phyloP scores from a whole-genome alignment of 2,888 invertebrate genomes.

The Sabatieria punctata region DNA sequence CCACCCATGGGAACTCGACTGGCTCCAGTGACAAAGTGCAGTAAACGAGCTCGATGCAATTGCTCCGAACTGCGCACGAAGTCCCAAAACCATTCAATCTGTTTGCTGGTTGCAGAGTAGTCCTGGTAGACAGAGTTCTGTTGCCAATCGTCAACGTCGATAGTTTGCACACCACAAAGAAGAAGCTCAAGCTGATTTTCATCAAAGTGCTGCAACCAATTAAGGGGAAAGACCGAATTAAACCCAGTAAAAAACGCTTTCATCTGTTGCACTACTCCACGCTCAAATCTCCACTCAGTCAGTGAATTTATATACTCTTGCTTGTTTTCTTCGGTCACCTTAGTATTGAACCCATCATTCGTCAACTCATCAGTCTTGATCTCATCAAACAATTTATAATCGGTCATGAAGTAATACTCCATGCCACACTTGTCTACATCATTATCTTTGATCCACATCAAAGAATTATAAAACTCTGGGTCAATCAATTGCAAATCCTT shows the following conservation, averaged over 20 bases:
- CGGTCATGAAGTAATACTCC: constrained; percentile 84
- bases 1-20: constrained; percentile 94
- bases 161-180: constrained; percentile 96
- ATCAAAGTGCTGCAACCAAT: constrained; percentile 96
- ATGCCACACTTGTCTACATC: constrained; percentile 77
- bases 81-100: constrained; percentile 93
- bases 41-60: constrained; percentile 80
- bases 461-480: constrained; percentile 89
- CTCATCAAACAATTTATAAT: constrained; percentile 90
- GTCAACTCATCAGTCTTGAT: constrained; percentile 88
- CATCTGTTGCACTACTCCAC: constrained; percentile 94
- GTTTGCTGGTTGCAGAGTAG: constrained; percentile 84
- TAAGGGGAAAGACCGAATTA: constrained; percentile 89
- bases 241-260: constrained; percentile 91
- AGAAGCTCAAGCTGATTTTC: constrained; percentile 82
- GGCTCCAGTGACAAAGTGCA: constrained; percentile 92
- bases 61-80: constrained; percentile 89
- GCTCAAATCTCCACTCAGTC: constrained; percentile 87
- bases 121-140: constrained; percentile 87
- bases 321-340: too few species aligned
- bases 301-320: constrained; percentile 83
- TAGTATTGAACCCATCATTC: too few species aligned
- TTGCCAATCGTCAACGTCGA: constrained; percentile 97
- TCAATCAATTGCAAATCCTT: constrained; percentile 92
- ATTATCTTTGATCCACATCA: constrained; percentile 49